Evolutionary conservation across 2,797 vertebrate genomes (phyloP), one percentile per base, ranked within the genome.

Genomic region (Gambusia yucatana): DNA sequence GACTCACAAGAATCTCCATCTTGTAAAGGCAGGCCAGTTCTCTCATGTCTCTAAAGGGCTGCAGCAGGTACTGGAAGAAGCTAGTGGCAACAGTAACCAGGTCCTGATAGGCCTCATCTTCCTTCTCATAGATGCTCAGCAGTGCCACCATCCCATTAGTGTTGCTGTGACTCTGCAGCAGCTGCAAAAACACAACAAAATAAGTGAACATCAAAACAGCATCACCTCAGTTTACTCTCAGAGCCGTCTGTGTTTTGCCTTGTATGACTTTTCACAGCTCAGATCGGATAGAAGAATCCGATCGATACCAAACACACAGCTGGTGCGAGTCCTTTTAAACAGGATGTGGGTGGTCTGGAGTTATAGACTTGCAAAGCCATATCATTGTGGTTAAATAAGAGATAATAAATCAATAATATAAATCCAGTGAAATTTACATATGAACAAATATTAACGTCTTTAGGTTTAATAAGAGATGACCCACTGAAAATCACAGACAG

Each of bases 1-100:
- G 63, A 74, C 70, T 88, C 96, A 99, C 98, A 96, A 97, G 93
- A 89, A 98, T 98, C 92, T 97, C 96, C 91, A 97, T 96, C 91
- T 96, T 98, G 93, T 96, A 97, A 75, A 97, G 96, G 1, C 97
- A 96, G 0, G 97, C 97, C 86, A 98, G 93, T 91, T 99, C 98
- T 73, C 98, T 93, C 97, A 97, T 97, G 91, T 98, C 97, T 89
- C 98, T 96, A 83, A 99, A 98, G 0, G 98, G 98, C 90, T 98
- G 96, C 82, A 99, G 93, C 83, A 98, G 96, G 90, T 97, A 97
- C 92, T 99, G 98, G 92, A 97, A 99, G 94, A 97, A 98, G 47
- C 90, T 92, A 6, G 97, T 99, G 80, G 98, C 97, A 75, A 93
- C 89, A 30, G 96, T 96, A 85, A 97, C 97, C 81, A 99, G 90